Conservation (phyloP, 1,140 invertebrate genomes). For the Drosophila bocki region DNA sequence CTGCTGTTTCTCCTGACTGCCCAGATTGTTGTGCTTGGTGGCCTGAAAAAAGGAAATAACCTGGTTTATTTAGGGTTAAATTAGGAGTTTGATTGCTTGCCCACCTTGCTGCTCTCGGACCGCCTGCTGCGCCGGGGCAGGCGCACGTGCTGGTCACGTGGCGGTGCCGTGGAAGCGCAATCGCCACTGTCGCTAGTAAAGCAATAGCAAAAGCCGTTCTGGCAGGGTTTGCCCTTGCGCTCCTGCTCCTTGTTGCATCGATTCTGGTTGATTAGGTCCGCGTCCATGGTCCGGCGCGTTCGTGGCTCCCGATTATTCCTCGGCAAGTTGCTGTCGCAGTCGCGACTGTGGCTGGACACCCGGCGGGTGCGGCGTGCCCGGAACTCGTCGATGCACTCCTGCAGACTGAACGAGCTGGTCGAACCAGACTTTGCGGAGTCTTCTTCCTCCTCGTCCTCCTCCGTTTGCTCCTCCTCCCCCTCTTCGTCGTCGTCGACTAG, state of each 20-base stretch:
- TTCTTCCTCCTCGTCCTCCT: conserved; percentile 64
- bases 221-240: conserved; percentile 75
- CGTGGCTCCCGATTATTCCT: not conserved
- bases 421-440: conserved; percentile 65
- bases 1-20: conserved; percentile 26
- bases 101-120: conserved; percentile 63
- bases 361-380: conserved; percentile 70
- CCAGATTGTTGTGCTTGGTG: conserved; percentile 45
- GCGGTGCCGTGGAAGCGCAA: conserved; percentile 59
- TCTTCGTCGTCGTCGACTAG: conserved; percentile 6
- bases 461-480: conserved; percentile 30
- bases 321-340: conserved; percentile 39
- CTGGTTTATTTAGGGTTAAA: not conserved
- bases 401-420: conserved; percentile 76
- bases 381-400: conserved; percentile 83
- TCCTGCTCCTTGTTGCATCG: conserved; percentile 77
- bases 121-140: conserved; percentile 67
- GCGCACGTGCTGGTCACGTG: conserved; percentile 76
- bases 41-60: conserved; percentile 18
- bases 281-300: conserved; percentile 43
- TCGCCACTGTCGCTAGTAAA: conserved; percentile 84
- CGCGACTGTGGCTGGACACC: conserved; percentile 72
- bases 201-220: conserved; percentile 83
- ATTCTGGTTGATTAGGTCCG: conserved; percentile 80
- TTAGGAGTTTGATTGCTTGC: not conserved